phyloP scores from a whole-genome alignment of 30 jellyfish, hydroid and myxozoan genomes.

The Aurelia sp. region DNA sequence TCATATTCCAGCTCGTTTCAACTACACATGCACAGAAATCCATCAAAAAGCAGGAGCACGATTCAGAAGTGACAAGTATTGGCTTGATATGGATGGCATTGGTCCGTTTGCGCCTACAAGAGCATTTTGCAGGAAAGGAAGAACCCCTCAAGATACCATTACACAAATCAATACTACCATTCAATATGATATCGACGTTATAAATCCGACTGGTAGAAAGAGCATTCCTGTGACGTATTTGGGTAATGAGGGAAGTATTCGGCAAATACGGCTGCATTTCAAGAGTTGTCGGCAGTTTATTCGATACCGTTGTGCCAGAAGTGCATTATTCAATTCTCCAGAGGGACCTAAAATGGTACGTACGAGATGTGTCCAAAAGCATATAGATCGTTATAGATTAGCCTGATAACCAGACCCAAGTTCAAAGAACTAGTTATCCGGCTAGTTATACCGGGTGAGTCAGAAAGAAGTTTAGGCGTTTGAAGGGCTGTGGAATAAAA shows the following conservation, averaged over 20 bases:
- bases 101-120: conserved; percentile 90
- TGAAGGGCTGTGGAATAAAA: too few relatives aligned
- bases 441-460: too few relatives aligned
- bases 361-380: neutral
- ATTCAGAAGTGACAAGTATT: conserved; percentile 84
- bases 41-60: conserved; percentile 83
- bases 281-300: conserved; percentile 76
- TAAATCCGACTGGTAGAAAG: conserved; percentile 75
- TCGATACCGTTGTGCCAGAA: conserved; percentile 85
- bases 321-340: conserved; percentile 88
- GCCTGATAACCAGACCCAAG: too few relatives aligned
- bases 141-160: conserved; percentile 83
- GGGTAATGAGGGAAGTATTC: conserved; percentile 83
- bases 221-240: conserved; percentile 69
- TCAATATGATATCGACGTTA: conserved; percentile 61
- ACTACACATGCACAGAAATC: conserved; percentile 92
- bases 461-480: too few relatives aligned
- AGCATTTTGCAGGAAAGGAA: conserved; percentile 94
- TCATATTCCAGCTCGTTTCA: conserved; percentile 88
- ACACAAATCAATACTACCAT: conserved; percentile 93
- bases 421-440: too few relatives aligned
- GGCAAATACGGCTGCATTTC: conserved; percentile 84
- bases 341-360: conserved; percentile 78
- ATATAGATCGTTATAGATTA: too few relatives aligned
- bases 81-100: conserved; percentile 96